Evolutionary conservation across 2,797 vertebrate species (phyloP).

Genomic region (Coranthus polyacanthus): DNA sequence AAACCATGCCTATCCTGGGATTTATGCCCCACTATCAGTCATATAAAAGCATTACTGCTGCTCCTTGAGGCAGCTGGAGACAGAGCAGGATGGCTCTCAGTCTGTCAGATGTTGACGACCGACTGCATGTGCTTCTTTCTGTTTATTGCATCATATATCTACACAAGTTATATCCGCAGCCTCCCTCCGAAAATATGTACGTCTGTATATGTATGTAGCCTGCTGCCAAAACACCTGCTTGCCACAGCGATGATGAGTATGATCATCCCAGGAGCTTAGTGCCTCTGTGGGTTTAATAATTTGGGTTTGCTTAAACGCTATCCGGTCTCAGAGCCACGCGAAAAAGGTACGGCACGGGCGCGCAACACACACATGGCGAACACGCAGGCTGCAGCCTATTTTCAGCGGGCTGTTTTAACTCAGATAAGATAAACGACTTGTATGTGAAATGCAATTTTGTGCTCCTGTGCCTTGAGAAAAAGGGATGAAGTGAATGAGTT

Average conservation of each 20-base stretch:
- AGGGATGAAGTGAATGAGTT: slow-evolving; percentile 52
- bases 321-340: not conserved
- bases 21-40: slow-evolving; percentile 11
- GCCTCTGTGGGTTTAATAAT: slow-evolving; percentile 34
- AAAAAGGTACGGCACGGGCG: slow-evolving; percentile 8
- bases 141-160: slow-evolving; percentile 43
- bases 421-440: slow-evolving; percentile 45
- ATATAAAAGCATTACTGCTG: slow-evolving; percentile 18
- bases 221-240: slow-evolving; percentile 11
- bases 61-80: slow-evolving; percentile 13
- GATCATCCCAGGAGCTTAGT: slow-evolving; percentile 35
- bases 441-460: slow-evolving; percentile 53
- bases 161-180: slow-evolving; percentile 1
- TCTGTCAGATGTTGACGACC: not conserved
- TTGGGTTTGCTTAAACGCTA: slow-evolving; percentile 21
- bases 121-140: slow-evolving; percentile 22
- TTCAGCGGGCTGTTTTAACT: slow-evolving; percentile 31
- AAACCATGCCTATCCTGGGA: slow-evolving; percentile 13
- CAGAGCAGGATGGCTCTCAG: slow-evolving; percentile 16
- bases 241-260: slow-evolving; percentile 15
- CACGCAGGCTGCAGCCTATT: slow-evolving; percentile 9
- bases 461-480: slow-evolving; percentile 44
- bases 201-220: not conserved
- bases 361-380: slow-evolving; percentile 10
- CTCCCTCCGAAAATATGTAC: not conserved